Base-by-base conservation (phyloP, 2,113 vertebrate species). In the Etheostoma spectabile region DNA sequence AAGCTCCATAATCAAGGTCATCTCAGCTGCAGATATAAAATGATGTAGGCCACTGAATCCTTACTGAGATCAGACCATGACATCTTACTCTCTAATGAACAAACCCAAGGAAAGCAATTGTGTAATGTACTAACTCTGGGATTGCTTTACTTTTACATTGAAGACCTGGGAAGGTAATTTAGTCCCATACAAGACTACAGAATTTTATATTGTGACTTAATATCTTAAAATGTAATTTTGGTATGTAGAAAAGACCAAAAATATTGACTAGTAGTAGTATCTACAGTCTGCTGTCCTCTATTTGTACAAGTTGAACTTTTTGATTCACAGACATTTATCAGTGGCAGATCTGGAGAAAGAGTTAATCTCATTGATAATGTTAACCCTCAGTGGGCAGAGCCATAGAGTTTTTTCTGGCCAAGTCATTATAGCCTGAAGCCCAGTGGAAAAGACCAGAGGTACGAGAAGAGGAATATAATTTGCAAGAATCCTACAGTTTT, bases 1-100 rank as follows among this genome's bases (percentile, higher is more conserved):
- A 52, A 66, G 45, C 52, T 68, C 12, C 27, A 62, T 82, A 89
- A 91, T 86, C 83, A 85, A 86, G 81, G 85, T 77, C 80, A 66
- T 60, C 35, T 78, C 51, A 6, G 77, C 79, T 69, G 59, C 19
- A 57, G 66, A 51, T 87, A 84, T 80, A 77, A 90, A 87, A 33
- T 51, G 63, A 90, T 83, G 69, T 75, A 67, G 82, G 86, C 61
- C 78, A 79, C 38, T 19, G 42, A 53, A 76, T 64, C 66, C 61
- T 59, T 3, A 70, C 48, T 65, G 66, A 42, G 52, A 82, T 77
- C 33, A 38, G 51, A 59, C 11, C 65, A 55, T 45, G 4, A 55
- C 53, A 63, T 64, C 46, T 42, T 68, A 6, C 46, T 66, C 35
- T 72, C 55, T 45, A 2, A 8, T 33, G 16, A 75, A 38, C 49